Percentiles rank a stretch among this genome's conserved stretches.
Evolutionary conservation across 2,113 vertebrate species (phyloP).

Genomic region (Coturnix japonica): DNA sequence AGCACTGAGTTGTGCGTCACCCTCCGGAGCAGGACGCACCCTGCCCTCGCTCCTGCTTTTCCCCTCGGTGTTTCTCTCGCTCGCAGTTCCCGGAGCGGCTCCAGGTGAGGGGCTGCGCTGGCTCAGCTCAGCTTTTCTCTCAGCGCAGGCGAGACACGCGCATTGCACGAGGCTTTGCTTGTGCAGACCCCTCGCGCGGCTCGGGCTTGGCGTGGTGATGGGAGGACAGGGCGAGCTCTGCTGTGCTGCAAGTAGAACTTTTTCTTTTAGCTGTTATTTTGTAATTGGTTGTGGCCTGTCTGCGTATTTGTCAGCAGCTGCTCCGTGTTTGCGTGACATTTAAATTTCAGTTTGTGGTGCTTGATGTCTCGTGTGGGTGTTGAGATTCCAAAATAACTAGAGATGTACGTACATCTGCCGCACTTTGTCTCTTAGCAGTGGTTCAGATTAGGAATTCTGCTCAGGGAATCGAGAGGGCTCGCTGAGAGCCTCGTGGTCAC

Average conservation of each 20-base stretch:
- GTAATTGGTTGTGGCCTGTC: neutral
- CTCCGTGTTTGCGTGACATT: fast-evolving
- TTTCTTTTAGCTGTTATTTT: neutral
- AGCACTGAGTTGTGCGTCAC: neutral
- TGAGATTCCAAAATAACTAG: fast-evolving
- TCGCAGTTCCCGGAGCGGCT: neutral
- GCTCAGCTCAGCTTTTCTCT: neutral
- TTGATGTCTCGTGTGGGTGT: too few species aligned
- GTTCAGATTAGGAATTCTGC: neutral
- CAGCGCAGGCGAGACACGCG: too few species aligned
- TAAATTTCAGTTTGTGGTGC: fast-evolving
- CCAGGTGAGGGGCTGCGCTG: neutral
- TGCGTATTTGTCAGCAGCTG: fast-evolving
- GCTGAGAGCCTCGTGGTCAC: fast-evolving
- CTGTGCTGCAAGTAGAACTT: neutral
- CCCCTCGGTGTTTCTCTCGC: fast-evolving
- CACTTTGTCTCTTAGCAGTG: neutral
- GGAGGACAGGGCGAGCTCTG: too few species aligned
- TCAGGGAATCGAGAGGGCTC: neutral
- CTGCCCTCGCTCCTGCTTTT: fast-evolving
- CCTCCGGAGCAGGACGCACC: neutral
- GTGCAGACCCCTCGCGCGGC: too few species aligned
- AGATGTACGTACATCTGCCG: fast-evolving
- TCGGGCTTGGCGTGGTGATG: neutral
- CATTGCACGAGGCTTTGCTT: neutral